Percentiles rank a stretch among this genome's conserved stretches.
Evolutionary conservation across 2,888 invertebrate genomes (phyloP).

Genomic region (Liodrosophila aerea): DNA sequence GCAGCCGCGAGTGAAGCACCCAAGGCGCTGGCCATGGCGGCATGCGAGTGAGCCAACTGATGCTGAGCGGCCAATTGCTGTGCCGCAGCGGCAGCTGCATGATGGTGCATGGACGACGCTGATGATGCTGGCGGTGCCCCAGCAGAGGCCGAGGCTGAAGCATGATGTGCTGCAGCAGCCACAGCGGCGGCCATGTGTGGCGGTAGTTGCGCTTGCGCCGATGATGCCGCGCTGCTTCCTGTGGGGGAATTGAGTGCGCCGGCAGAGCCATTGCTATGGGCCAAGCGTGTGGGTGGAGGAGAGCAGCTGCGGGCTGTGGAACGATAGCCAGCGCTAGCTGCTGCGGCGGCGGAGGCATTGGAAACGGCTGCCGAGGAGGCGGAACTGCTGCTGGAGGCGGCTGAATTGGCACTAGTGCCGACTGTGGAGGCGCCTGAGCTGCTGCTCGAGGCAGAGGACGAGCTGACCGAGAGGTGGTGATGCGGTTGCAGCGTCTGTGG

Average conservation of each 20-base stretch:
- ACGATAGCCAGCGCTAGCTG: slow-evolving; percentile 41
- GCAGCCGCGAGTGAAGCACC: slow-evolving; percentile 77
- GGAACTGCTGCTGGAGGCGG: slow-evolving; percentile 14
- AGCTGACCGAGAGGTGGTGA: slow-evolving; percentile 20
- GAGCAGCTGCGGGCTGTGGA: slow-evolving; percentile 66
- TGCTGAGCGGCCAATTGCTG: slow-evolving; percentile 79
- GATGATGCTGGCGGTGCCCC: slow-evolving; percentile 53
- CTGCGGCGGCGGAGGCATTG: slow-evolving; percentile 7
- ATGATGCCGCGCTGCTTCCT: slow-evolving; percentile 14
- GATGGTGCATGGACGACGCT: slow-evolving; percentile 67
- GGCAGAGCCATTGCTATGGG: slow-evolving; percentile 58
- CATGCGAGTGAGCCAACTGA: slow-evolving; percentile 79
- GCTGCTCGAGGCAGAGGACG: slow-evolving; percentile 44
- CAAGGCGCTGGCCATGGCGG: slow-evolving; percentile 79
- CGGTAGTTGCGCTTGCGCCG: slow-evolving; percentile 56
- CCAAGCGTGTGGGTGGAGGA: slow-evolving; percentile 42
- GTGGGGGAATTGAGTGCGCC: slow-evolving; percentile 53
- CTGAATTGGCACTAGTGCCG: slow-evolving; percentile 21
- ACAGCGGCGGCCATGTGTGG: slow-evolving; percentile 67
- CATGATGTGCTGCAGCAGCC: slow-evolving; percentile 71
- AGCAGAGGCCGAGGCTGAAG: slow-evolving; percentile 39
- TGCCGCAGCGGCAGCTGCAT: slow-evolving; percentile 76
- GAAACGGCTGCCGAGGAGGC: not conserved
- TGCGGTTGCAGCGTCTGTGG: slow-evolving; percentile 57
- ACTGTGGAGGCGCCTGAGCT: slow-evolving; percentile 26